A percentile compares a stretch with the other conserved stretches of the same genome.
Evolutionary conservation across 1,140 invertebrate species (phyloP).

Genomic region (Trachymyrmex cornetzi): DNA sequence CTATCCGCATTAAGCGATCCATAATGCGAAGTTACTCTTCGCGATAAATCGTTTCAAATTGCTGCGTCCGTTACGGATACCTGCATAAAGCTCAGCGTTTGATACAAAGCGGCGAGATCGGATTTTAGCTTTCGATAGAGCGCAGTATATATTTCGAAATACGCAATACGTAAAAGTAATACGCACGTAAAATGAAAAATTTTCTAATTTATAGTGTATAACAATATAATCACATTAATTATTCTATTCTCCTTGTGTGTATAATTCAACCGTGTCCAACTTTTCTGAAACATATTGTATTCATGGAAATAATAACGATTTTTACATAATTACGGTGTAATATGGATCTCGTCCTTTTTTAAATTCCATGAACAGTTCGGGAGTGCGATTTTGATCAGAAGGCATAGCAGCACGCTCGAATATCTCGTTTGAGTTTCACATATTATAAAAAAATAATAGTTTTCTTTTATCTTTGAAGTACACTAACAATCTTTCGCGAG

Average conservation of each 20-base stretch:
- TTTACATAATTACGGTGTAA: not conserved
- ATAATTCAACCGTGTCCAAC: not conserved
- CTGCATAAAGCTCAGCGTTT: constrained; percentile 58
- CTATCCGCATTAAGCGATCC: constrained; percentile 86
- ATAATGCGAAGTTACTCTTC: constrained; percentile 84
- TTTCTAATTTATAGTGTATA: not conserved
- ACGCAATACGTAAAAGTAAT: not conserved
- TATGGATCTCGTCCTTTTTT: not conserved
- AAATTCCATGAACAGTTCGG: constrained; percentile 18
- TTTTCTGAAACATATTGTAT: not conserved
- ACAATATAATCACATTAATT: not conserved
- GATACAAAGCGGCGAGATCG: constrained; percentile 54
- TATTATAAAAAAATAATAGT: constrained; percentile 73
- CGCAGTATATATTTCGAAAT: not conserved
- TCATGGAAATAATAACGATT: not conserved
- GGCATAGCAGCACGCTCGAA: constrained; percentile 68
- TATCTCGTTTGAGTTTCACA: constrained; percentile 75
- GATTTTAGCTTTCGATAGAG: constrained; percentile 58
- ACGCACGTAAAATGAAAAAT: not conserved
- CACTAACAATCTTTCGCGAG: constrained; percentile 76
- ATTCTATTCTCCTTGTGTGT: not conserved
- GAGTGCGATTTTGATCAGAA: constrained; percentile 58
- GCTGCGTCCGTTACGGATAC: constrained; percentile 75
- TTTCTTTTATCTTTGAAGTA: constrained; percentile 71
- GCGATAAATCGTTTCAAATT: constrained; percentile 85